phyloP scores from a whole-genome alignment of 2,888 invertebrate genomes.

The Ceriagrion tenellum region DNA sequence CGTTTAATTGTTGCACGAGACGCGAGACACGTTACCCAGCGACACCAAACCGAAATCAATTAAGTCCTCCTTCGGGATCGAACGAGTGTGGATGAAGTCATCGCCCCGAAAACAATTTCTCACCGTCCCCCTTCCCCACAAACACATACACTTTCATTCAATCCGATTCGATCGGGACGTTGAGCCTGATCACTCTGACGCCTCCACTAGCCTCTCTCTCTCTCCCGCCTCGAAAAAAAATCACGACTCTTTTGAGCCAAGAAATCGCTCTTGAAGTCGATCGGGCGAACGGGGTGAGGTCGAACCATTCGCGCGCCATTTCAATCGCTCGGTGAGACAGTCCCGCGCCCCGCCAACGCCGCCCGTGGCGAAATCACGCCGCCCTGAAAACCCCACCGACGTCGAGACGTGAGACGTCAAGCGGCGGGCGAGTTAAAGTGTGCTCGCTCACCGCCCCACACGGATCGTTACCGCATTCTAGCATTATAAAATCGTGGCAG shows the following conservation, averaged over 20 bases:
- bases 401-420: neutral
- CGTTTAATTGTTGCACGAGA: too few species aligned
- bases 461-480: neutral
- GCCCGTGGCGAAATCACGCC: conserved; percentile 1
- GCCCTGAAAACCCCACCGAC: neutral
- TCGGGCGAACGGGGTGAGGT: neutral
- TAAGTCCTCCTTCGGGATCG: too few species aligned
- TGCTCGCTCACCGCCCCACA: neutral
- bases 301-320: neutral
- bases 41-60: too few species aligned
- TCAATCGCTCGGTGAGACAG: neutral
- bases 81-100: too few species aligned
- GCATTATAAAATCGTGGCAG: too few species aligned
- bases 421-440: neutral
- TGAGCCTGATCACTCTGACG: too few species aligned
- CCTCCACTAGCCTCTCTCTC: neutral
- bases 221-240: neutral
- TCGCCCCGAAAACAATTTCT: too few species aligned
- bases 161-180: too few species aligned
- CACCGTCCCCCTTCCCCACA: too few species aligned
- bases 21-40: too few species aligned
- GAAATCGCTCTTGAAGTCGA: neutral
- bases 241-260: neutral
- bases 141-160: too few species aligned
- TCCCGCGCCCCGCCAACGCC: neutral